Evolutionary conservation across 1,140 invertebrate genomes (phyloP), one percentile per base, ranked within the genome.

Genomic region (Lethocerus indicus): DNA sequence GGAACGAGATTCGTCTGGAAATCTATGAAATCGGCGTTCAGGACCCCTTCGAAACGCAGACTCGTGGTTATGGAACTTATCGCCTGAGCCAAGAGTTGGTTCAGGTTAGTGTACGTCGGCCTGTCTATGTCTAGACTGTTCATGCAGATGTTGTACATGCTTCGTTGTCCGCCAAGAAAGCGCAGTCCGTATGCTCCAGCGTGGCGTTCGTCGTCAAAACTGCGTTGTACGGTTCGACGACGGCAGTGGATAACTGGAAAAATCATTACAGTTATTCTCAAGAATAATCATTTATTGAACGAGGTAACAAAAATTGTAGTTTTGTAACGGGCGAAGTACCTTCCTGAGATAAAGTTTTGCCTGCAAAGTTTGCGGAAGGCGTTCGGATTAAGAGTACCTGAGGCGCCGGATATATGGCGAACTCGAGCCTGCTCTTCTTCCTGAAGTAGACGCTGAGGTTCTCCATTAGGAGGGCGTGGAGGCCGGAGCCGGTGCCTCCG

Each of bases 351-450:
- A 26, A 28, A 28, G 23, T 23, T 14, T 45, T n/a, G n/a, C n/a
- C n/a, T n/a, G n/a, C n/a, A n/a, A n/a, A n/a, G n/a, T n/a, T n/a
- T n/a, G n/a, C n/a, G n/a, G n/a, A n/a, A n/a, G n/a, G n/a, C n/a
- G n/a, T n/a, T n/a, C n/a, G n/a, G n/a, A n/a, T 16, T 48, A 4
- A 41, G 23, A 18, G 23, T 26, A 55, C 52, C 36, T 47, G 47
- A 1, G 49, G 52, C 13, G 74, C 65, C n/a, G 67, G 64, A 55
- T 74, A 74, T 49, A 83, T 71, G 35, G 75, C 68, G 59, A 84
- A 83, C 59, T 83, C 76, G n/a, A 83, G 64, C 57, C 79, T 81
- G 46, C 73, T 74, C 57, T 79, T 82, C 61, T 77, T 79, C 14
- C 73, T 70, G 57, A 74, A 81, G 42, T 78, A 74, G 1, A 73